A percentile compares a stretch with the other conserved stretches of the same genome.
Conservation (phyloP, 2,113 vertebrate genomes). For the Ramphastos sulfuratus region DNA sequence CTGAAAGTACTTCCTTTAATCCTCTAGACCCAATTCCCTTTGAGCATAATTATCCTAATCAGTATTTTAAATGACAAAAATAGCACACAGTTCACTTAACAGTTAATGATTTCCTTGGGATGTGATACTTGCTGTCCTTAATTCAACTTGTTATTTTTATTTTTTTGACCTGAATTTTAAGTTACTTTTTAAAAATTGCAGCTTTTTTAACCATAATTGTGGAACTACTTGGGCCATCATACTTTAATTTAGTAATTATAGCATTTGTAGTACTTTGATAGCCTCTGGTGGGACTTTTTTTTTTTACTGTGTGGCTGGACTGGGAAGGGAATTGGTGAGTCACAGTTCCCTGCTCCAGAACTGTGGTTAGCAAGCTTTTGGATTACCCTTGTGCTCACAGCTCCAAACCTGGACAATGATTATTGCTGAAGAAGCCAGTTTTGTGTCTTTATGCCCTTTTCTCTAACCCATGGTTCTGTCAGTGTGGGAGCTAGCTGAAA, state of each 20-base stretch:
- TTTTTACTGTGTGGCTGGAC: neutral
- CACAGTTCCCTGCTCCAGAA: neutral
- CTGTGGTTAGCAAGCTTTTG: neutral
- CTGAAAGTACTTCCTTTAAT: neutral
- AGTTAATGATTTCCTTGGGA: conserved; percentile 26
- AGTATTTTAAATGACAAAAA: conserved; percentile 42
- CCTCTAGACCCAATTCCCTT: neutral
- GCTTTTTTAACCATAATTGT: neutral
- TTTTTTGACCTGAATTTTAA: neutral
- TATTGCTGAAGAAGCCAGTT: neutral
- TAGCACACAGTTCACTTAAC: neutral
- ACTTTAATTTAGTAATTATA: neutral
- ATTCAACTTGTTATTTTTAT: neutral
- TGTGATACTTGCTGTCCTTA: neutral
- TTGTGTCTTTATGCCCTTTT: neutral
- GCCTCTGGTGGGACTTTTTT: neutral
- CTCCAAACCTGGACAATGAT: neutral
- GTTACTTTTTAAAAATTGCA: neutral
- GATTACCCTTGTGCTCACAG: neutral
- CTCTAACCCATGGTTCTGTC: too few relatives aligned
- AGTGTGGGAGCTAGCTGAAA: neutral
- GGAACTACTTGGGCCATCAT: neutral
- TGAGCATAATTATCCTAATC: conserved; percentile 29
- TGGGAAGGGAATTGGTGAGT: neutral
- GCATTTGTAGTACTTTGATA: neutral